Evolutionary conservation across 2,888 invertebrate genomes (phyloP), one percentile per base, ranked within the genome.

Genomic region (Eupithecia subumbrata): DNA sequence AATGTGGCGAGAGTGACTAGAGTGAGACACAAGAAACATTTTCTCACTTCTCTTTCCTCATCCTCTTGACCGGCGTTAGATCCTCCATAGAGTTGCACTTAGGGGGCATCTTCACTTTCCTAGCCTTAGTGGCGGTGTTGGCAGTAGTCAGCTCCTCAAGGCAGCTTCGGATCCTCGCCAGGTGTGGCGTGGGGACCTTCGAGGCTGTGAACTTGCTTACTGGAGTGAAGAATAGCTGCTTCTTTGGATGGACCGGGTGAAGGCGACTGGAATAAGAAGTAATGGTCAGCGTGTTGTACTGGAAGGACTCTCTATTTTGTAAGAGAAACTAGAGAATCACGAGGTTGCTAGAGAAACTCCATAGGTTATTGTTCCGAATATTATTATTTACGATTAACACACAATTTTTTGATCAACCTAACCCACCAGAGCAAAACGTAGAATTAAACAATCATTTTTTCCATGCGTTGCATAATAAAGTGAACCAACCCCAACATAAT

Each of bases 41-140:
- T 68, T 34, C 75, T 72, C 75, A 92, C 93, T 86, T 87, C 7
- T 88, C 86, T 66, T 82, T 85, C 73, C 80, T 89, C 16, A 86
- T 82, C 76, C 87, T 85, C 78, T 92, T 94, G 3, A 84, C 89
- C 0, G 94, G 94, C 14, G 94, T 94, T 66, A 95, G 83, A 78
- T 95, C 94, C 70, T 95, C 94, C 93, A 95, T 93, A 0, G 94
- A 95, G 1, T 87, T 87, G 0, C 93, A 93, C 73, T 94, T 95
- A 48, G 91, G 86, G 2, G 87, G 86, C 56, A 88, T 87, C 73
- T 87, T 87, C 16, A 78, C 79, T 0, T 86, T 85, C n/a, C 86
- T 81, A 16, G 78, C 77, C 0, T 85, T 84, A 7, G 85, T 80
- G 71, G 81, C 75, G 66, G 78, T 80, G 2, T 86, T 85, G 14